Percentiles rank a stretch among this genome's conserved stretches.
Evolutionary conservation across 2,797 vertebrate genomes (phyloP).

Genomic region (Pampus argenteus): DNA sequence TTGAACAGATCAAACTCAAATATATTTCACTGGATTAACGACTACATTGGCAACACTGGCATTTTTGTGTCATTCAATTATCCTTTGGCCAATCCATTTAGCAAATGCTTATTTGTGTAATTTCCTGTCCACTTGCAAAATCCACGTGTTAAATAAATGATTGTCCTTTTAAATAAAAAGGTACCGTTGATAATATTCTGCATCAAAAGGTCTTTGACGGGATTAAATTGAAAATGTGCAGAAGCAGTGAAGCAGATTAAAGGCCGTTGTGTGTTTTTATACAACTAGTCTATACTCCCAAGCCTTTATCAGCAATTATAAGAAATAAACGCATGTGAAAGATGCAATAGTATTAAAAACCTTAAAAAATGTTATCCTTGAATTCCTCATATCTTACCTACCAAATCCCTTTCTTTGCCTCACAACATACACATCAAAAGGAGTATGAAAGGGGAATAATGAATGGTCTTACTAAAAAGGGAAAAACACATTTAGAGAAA

Average conservation of each 20-base stretch:
- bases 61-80: conserved; percentile 19
- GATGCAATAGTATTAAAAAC: neutral
- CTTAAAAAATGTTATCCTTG: conserved; percentile 20
- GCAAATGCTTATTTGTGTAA: conserved; percentile 37
- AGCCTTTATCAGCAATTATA: neutral
- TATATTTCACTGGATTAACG: conserved; percentile 10
- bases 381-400: neutral
- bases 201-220: conserved; percentile 44
- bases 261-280: conserved; percentile 25
- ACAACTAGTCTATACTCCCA: neutral
- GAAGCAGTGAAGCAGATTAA: conserved; percentile 38
- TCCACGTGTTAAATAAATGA: conserved; percentile 45
- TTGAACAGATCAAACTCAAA: neutral
- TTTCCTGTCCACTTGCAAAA: conserved; percentile 41
- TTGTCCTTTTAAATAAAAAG: conserved; percentile 53
- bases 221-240: conserved; percentile 54
- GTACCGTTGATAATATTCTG: conserved; percentile 39
- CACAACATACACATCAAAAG: conserved; percentile 26
- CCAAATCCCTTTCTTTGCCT: conserved; percentile 23
- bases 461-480: no score
- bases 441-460: neutral
- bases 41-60: neutral
- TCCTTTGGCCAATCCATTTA: conserved; percentile 28
- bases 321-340: conserved; percentile 21
- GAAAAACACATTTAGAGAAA: conserved; percentile 42